A percentile compares a stretch with the other conserved stretches of the same genome.
These are phyloP conservation scores for Caenorhabditis sp. DNA, from an alignment of 2,888 invertebrate genomes.

Conservation along the genomic window DNA sequence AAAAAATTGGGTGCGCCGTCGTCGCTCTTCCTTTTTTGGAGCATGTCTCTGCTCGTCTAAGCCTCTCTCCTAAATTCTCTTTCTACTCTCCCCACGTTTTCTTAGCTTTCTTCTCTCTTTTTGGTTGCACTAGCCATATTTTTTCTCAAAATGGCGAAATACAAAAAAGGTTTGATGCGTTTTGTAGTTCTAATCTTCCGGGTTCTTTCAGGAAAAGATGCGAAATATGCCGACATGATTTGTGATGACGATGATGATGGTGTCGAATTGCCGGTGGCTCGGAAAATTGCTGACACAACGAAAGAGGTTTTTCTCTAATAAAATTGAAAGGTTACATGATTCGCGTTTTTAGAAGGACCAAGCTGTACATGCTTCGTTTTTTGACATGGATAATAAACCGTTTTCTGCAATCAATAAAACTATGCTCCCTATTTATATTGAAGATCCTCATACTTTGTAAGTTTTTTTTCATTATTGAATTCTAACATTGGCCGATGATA, in stretches of 20 bases:
- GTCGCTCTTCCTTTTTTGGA: neutral
- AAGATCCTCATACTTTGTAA: constrained; percentile 52
- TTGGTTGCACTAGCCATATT: neutral
- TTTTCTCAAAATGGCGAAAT: constrained; percentile 48
- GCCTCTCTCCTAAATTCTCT: constrained; percentile 4
- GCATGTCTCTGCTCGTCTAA: constrained; percentile 7
- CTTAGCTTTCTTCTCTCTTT: neutral
- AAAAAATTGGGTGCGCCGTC: neutral
- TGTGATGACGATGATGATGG: constrained; percentile 52
- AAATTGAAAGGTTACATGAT: too few species aligned
- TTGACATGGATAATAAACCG: constrained; percentile 60
- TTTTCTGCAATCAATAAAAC: constrained; percentile 58
- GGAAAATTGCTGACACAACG: constrained; percentile 53
- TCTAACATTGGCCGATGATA: neutral
- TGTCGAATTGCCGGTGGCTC: constrained; percentile 24
- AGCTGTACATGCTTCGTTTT: constrained; percentile 48
- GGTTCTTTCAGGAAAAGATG: constrained; percentile 57
- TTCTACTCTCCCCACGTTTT: constrained; percentile 1
- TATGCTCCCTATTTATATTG: constrained; percentile 61
- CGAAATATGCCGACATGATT: constrained; percentile 57
- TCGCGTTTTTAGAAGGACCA: constrained; percentile 48
- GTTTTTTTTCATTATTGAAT: constrained; percentile 7
- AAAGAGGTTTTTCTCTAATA: constrained; percentile 42
- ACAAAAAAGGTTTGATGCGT: constrained; percentile 46
- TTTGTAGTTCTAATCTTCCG: too few species aligned